Evolutionary conservation across 2,113 vertebrate genomes (phyloP).

Genomic region (Corythornis cristatus): DNA sequence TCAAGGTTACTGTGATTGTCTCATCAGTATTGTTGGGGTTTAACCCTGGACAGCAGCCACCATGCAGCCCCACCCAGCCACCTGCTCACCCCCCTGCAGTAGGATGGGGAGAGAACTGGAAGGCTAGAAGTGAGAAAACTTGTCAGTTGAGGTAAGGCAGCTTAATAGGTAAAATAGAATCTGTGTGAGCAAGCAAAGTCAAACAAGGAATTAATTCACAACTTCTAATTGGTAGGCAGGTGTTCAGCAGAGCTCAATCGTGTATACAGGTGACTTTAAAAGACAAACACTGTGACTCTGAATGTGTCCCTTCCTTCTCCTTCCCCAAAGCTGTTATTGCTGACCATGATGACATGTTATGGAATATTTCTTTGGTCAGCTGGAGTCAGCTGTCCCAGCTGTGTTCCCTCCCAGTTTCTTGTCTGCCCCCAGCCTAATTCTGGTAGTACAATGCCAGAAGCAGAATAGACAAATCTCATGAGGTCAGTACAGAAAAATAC

Average conservation of each 20-base stretch:
- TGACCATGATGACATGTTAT: accelerated
- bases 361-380: not conserved
- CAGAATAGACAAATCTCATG: not conserved
- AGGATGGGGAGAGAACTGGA: not conserved
- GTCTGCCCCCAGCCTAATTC: accelerated
- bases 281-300: not conserved
- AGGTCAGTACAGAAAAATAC: not conserved
- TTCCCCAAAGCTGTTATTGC: not conserved
- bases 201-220: not conserved
- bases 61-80: too few relatives aligned
- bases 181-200: accelerated
- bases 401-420: not conserved
- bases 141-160: not conserved
- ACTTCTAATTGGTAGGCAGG: not conserved
- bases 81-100: accelerated
- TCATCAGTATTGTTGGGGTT: not conserved
- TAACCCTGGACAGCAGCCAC: not conserved
- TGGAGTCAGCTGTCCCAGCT: not conserved
- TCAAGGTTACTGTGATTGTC: not conserved
- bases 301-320: not conserved
- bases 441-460: not conserved
- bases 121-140: not conserved
- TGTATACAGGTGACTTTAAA: accelerated
- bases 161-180: not conserved
- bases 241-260: not conserved